A percentile compares a stretch with the other conserved stretches of the same genome.
phyloP scores from a whole-genome alignment of 1,140 invertebrate species.

The Mizuhopecten yessoensis region DNA sequence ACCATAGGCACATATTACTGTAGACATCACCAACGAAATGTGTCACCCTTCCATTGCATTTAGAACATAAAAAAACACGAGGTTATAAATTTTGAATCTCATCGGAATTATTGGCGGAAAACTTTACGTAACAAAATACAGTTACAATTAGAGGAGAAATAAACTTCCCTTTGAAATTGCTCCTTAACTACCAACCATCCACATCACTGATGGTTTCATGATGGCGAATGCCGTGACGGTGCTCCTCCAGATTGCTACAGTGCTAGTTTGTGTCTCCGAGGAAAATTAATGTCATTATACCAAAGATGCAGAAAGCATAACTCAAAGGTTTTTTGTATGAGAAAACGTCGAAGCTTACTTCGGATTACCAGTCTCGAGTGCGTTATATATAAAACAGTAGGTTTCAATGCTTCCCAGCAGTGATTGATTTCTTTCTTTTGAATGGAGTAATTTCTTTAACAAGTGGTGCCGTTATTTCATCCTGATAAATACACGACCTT shows the following conservation, averaged over 20 bases:
- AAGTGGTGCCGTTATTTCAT: neutral
- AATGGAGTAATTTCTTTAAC: neutral
- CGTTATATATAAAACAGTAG: neutral
- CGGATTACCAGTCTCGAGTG: neutral
- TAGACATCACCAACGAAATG: neutral
- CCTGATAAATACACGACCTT: neutral
- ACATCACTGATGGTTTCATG: neutral
- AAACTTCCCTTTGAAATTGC: neutral
- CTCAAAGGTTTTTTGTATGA: neutral
- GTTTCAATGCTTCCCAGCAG: neutral
- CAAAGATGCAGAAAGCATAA: too few relatives aligned
- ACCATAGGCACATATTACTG: neutral
- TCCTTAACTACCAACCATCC: neutral
- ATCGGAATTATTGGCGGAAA: neutral
- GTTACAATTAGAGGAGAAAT: neutral
- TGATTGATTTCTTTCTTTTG: neutral
- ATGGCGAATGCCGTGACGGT: neutral
- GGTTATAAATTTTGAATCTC: neutral
- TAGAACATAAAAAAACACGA: neutral
- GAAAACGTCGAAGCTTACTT: neutral
- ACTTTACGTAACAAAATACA: neutral
- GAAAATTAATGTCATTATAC: neutral
- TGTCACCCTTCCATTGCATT: neutral
- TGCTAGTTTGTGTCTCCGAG: neutral
- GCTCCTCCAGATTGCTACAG: neutral